phyloP scores from a whole-genome alignment of 64 coral and sea anemone genomes.

The Montipora capricornis region DNA sequence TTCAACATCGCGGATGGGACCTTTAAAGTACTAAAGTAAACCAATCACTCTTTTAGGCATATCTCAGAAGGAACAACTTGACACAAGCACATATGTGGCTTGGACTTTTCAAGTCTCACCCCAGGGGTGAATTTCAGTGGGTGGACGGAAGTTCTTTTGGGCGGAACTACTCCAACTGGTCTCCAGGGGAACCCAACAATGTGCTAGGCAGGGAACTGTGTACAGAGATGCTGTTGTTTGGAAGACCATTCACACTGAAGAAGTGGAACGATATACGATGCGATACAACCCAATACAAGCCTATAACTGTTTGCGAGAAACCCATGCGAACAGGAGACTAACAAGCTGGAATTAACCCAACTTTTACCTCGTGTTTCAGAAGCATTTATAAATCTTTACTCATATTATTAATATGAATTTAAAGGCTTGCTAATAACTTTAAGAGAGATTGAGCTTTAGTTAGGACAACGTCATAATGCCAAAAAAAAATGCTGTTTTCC shows the following conservation, averaged over 20 bases:
- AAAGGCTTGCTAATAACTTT: too few species aligned
- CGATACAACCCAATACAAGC: background rate
- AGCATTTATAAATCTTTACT: too few species aligned
- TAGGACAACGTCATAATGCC: too few species aligned
- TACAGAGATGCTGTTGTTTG: background rate
- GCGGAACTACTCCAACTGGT: conserved; percentile 1
- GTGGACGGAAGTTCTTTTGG: background rate
- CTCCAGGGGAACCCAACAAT: conserved; percentile 14
- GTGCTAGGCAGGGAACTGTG: background rate
- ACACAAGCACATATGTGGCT: conserved; percentile 3
- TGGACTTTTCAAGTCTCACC: background rate
- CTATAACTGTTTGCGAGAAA: conserved; percentile 20
- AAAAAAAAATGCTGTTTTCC: too few species aligned
- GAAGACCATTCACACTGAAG: background rate
- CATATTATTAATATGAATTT: too few species aligned
- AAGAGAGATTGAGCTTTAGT: too few species aligned
- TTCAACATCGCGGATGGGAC: too few species aligned
- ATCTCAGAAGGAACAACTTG: background rate
- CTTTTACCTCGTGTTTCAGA: too few species aligned
- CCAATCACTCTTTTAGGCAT: background rate
- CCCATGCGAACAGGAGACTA: background rate
- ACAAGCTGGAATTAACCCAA: background rate
- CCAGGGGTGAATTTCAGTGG: background rate
- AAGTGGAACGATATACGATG: conserved; percentile 31
- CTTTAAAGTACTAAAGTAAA: background rate